These are phyloP conservation scores for Crambe crambe DNA, from an alignment of 37 sponge, comb jelly and placozoan species.

Conservation along the genomic window DNA sequence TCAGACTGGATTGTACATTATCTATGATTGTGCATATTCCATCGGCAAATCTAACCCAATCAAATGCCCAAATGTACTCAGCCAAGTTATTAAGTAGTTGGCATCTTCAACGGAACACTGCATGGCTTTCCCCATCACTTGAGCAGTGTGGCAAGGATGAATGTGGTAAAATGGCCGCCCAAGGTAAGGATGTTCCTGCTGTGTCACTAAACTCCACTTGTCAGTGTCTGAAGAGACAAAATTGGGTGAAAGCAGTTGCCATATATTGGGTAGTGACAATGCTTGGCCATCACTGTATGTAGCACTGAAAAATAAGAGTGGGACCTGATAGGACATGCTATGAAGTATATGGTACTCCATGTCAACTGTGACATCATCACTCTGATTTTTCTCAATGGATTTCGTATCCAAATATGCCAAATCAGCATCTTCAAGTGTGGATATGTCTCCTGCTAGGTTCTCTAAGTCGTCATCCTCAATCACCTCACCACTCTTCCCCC, in stretches of 20 bases:
- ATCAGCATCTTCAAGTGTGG: background rate
- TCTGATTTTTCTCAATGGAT: background rate
- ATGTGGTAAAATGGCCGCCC: constrained; percentile 78
- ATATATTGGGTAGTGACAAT: constrained; percentile 69
- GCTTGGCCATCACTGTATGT: constrained; percentile 56
- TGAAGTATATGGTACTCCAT: constrained; percentile 86
- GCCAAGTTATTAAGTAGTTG: constrained; percentile 65
- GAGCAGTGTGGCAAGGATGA: constrained; percentile 92
- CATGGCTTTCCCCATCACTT: constrained; percentile 52
- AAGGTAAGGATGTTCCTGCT: constrained; percentile 88
- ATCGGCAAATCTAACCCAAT: constrained; percentile 61
- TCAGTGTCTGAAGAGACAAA: constrained; percentile 9
- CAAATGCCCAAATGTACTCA: constrained; percentile 61
- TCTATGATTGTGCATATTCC: constrained; percentile 27
- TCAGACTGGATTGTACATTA: too few species aligned
- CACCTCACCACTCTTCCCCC: background rate
- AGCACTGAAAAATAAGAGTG: constrained; percentile 84
- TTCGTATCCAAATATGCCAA: background rate
- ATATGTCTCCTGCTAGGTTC: background rate
- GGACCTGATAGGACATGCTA: constrained; percentile 83
- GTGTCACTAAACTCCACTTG: constrained; percentile 71
- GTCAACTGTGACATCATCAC: background rate
- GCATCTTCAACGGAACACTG: background rate
- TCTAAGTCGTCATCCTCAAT: background rate
- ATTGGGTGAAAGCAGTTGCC: constrained; percentile 42